A percentile compares a stretch with the other conserved stretches of the same genome.
phyloP scores from a whole-genome alignment of 2,888 invertebrate species.

The Ophion ellenae region DNA sequence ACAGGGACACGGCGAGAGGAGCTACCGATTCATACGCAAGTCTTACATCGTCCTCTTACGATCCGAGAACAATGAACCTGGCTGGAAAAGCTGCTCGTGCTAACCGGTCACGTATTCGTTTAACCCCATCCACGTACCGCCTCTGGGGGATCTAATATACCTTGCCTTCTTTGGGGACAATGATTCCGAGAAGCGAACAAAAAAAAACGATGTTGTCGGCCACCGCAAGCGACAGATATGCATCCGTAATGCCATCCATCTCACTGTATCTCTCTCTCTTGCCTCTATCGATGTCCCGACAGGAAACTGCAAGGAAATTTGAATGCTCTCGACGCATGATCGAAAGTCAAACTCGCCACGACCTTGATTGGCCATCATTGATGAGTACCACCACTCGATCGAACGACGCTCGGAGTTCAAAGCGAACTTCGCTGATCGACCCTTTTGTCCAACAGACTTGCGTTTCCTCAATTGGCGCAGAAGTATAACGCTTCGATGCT shows the following conservation, averaged over 20 bases:
- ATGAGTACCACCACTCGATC: too few species aligned
- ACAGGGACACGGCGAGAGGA: slow-evolving; percentile 1
- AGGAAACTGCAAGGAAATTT: slow-evolving; percentile 14
- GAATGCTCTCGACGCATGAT: neutral
- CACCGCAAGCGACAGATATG: slow-evolving; percentile 40
- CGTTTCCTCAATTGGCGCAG: neutral
- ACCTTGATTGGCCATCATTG: neutral
- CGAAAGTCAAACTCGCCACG: neutral
- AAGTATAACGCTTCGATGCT: slow-evolving; percentile 41
- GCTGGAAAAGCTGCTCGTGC: slow-evolving; percentile 69
- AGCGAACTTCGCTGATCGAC: too few species aligned
- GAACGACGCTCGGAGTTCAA: too few species aligned
- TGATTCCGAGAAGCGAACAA: slow-evolving; percentile 69
- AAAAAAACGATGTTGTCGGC: slow-evolving; percentile 11
- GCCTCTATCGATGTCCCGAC: slow-evolving; percentile 22
- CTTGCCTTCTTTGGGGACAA: slow-evolving; percentile 78
- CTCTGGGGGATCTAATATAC: slow-evolving; percentile 73
- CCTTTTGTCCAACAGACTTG: neutral
- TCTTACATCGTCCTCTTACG: slow-evolving; percentile 50
- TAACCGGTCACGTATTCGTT: slow-evolving; percentile 78
- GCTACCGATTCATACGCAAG: slow-evolving; percentile 61
- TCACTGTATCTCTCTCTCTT: neutral
- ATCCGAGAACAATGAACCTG: slow-evolving; percentile 72
- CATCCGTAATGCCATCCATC: slow-evolving; percentile 28
- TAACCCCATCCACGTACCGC: slow-evolving; percentile 77